Base-by-base conservation (phyloP, 2,113 vertebrate species). In the Anolis carolinensis region DNA sequence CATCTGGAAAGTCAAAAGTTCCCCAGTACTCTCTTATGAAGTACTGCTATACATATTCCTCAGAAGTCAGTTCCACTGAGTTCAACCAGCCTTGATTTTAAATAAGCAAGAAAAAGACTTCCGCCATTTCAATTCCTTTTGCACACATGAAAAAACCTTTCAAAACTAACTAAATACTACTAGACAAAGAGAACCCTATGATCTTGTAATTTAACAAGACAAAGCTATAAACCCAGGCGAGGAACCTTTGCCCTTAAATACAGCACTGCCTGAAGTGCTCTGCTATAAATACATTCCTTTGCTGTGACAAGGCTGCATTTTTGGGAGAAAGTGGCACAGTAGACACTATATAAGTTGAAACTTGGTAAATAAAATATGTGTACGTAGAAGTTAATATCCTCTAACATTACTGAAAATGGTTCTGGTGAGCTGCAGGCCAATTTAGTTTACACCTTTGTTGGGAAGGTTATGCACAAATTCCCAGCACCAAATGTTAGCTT, bases 341-440 rank as follows among this genome's bases (percentile, higher is more conserved):
- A 73, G 4, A 74, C 68, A 44, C 34, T 39, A 71, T 79, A 85
- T 44, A 71, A 80, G 80, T 25, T 13, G 78, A 62, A 62, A 75
- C 34, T 63, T 75, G 67, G 34, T 72, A 62, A 86, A 86, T 86
- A 80, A 86, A 70, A 75, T n/a, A 34, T 83, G 73, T 86, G 20
- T 63, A 62, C 52, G 80, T 34, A 3, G 52, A 86, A 86, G 76
- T 86, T 86, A 86, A 73, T 80, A 86, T 63, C 84, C 78, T 86
- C 34, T 63, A 80, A 63, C 50, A 73, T 48, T 44, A 44, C 77
- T 9, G 36, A 8, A 48, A 50, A 86, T 10, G 32, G 1, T 20
- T 85, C 32, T 79, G 74, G 63, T 10, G 36, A 86, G 50, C 67
- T 63, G 10, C 68, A 86, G 77, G 77, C 72, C 84, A 73, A 62